Percentiles rank a stretch among this genome's conserved stretches.
Evolutionary conservation across 2,888 invertebrate species (phyloP).

Genomic region (Thumatha senex): DNA sequence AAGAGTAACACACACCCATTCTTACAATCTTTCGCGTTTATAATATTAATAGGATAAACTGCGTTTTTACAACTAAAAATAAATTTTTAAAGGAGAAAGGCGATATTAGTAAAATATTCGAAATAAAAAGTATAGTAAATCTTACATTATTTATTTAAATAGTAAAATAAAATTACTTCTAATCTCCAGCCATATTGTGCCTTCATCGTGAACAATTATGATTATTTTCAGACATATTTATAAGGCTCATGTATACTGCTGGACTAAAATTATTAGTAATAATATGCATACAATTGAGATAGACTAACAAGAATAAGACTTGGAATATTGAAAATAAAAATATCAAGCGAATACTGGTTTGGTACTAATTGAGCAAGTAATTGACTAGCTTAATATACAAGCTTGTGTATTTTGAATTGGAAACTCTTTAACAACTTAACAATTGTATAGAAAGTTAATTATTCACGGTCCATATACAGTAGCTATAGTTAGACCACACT

Average conservation of each 20-base stretch:
- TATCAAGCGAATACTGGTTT: slow-evolving; percentile 4
- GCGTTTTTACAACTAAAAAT: no score
- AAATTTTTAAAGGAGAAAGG: no score
- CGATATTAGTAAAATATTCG: no score
- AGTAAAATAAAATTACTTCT: slow-evolving; percentile 48
- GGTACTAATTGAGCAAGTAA: slow-evolving; percentile 31
- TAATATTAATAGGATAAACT: no score
- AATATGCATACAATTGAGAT: slow-evolving; percentile 37
- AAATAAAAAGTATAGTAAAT: slow-evolving; percentile 10
- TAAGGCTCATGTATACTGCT: slow-evolving; percentile 22
- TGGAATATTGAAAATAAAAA: neutral
- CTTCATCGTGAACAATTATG: slow-evolving; percentile 31
- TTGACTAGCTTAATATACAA: slow-evolving; percentile 18
- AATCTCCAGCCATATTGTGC: slow-evolving; percentile 30
- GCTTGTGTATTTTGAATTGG: neutral
- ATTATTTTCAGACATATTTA: slow-evolving; percentile 26
- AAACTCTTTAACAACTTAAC: neutral
- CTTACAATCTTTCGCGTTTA: no score
- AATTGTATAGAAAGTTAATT: neutral
- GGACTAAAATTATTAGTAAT: slow-evolving; percentile 26
- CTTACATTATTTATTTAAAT: slow-evolving; percentile 49
- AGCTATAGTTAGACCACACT: no score
- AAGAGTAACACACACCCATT: no score
- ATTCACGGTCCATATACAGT: no score
- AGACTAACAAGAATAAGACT: no score